phyloP scores from a whole-genome alignment of 2,113 vertebrate species.

The Natator depressus region DNA sequence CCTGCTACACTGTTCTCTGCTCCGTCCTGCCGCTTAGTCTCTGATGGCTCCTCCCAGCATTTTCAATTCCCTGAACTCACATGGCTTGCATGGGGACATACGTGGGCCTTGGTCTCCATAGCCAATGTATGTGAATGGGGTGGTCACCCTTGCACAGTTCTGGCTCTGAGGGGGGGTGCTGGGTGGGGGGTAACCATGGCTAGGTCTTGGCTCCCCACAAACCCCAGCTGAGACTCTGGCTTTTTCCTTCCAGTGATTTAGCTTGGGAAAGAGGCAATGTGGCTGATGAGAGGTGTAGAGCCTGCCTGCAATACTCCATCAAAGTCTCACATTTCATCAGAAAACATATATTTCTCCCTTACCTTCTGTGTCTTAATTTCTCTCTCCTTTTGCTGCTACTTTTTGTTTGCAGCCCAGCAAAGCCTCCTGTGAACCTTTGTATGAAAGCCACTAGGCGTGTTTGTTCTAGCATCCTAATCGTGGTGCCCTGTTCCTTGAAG shows the following conservation, averaged over 20 bases:
- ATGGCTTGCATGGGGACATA: background rate
- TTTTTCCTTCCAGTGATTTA: background rate
- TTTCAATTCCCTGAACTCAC: background rate
- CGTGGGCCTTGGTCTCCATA: background rate
- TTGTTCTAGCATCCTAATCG: background rate
- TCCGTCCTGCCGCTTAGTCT: background rate
- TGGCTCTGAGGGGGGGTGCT: background rate
- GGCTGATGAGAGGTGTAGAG: background rate
- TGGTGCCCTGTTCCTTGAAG: background rate
- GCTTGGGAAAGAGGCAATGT: background rate
- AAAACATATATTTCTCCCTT: background rate
- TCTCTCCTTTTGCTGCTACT: conserved; percentile 4
- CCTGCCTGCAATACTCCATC: background rate
- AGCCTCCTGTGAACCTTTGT: background rate
- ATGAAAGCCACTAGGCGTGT: background rate
- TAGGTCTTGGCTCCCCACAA: background rate
- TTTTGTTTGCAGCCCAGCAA: background rate
- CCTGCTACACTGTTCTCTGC: background rate
- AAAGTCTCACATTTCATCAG: background rate
- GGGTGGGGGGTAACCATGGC: background rate
- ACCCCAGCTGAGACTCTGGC: background rate
- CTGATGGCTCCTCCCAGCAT: background rate
- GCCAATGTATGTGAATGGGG: background rate
- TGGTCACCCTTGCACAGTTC: background rate
- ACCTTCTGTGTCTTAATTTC: background rate